A percentile compares a stretch with the other conserved stretches of the same genome.
Evolutionary conservation across 1,140 invertebrate genomes (phyloP).

Genomic region (Oppia nitens): DNA sequence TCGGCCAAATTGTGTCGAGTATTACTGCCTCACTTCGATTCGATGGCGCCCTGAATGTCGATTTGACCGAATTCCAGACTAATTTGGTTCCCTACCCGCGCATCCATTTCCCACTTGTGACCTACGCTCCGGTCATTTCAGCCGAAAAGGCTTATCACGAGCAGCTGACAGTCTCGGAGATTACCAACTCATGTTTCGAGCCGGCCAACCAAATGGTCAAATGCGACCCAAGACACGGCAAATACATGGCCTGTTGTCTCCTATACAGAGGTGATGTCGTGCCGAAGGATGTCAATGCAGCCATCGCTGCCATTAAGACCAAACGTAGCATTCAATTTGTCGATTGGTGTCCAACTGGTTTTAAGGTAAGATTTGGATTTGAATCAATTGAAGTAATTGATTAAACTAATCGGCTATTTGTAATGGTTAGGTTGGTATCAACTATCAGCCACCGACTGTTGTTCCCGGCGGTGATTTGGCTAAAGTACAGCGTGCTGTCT

Average conservation of each 20-base stretch:
- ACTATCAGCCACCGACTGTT: constrained; percentile 67
- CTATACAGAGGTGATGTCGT: constrained; percentile 57
- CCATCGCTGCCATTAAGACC: constrained; percentile 67
- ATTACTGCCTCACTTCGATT: constrained; percentile 49
- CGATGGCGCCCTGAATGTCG: constrained; percentile 50
- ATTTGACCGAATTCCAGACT: constrained; percentile 48
- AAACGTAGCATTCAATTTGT: constrained; percentile 46
- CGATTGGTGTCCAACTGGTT: constrained; percentile 31
- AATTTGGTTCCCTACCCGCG: constrained; percentile 48
- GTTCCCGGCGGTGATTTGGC: constrained; percentile 67
- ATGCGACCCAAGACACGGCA: constrained; percentile 32
- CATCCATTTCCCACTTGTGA: constrained; percentile 48
- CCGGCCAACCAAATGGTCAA: constrained; percentile 70
- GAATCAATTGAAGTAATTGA: background rate
- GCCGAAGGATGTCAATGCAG: constrained; percentile 60
- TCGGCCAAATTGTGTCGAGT: constrained; percentile 39
- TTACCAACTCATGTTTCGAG: constrained; percentile 64
- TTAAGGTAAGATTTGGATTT: constrained; percentile 18
- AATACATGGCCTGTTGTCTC: constrained; percentile 63
- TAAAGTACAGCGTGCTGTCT: constrained; percentile 64
- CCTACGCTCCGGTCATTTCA: constrained; percentile 66
- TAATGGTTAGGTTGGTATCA: constrained; percentile 37
- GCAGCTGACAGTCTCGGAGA: constrained; percentile 56
- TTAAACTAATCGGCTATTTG: background rate
- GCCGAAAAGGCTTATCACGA: constrained; percentile 69